phyloP scores from a whole-genome alignment of 2,888 invertebrate species.

The Diabrotica balteata region DNA sequence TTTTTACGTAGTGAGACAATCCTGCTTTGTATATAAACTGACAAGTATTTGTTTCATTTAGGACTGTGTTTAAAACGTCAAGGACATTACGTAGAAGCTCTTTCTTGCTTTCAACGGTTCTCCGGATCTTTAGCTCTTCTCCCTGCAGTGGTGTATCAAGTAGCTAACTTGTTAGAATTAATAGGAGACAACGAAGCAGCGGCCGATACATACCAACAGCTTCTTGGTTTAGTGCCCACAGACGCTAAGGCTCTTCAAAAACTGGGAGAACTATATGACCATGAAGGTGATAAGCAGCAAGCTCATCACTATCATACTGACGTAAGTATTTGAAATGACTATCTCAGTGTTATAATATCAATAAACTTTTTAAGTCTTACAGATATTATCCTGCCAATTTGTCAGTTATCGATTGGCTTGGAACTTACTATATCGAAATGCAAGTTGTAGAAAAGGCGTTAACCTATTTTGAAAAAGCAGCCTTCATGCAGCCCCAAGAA shows the following conservation, averaged over 20 bases:
- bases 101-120: conserved; percentile 82
- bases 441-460: conserved; percentile 89
- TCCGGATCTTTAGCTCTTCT: conserved; percentile 66
- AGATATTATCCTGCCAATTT: conserved; percentile 75
- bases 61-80: conserved; percentile 75
- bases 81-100: conserved; percentile 74
- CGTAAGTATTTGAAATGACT: conserved; percentile 15
- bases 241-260: conserved; percentile 90
- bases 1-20: no score
- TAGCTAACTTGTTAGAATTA: conserved; percentile 79
- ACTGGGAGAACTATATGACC: conserved; percentile 89
- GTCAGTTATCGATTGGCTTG: conserved; percentile 86
- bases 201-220: conserved; percentile 74
- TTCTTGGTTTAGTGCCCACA: conserved; percentile 82
- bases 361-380: conserved; percentile 65
- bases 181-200: conserved; percentile 69
- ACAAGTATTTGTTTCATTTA: conserved; percentile 46
- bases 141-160: conserved; percentile 70
- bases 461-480: conserved; percentile 81
- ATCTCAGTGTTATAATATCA: not conserved
- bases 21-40: no score
- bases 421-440: conserved; percentile 87
- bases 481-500: conserved; percentile 77
- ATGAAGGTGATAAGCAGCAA: conserved; percentile 88
- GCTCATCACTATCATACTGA: conserved; percentile 85